Evolutionary conservation across 2,888 invertebrate species (phyloP), one percentile per base, ranked within the genome.

Genomic region (Minunthozetes semirufus): DNA sequence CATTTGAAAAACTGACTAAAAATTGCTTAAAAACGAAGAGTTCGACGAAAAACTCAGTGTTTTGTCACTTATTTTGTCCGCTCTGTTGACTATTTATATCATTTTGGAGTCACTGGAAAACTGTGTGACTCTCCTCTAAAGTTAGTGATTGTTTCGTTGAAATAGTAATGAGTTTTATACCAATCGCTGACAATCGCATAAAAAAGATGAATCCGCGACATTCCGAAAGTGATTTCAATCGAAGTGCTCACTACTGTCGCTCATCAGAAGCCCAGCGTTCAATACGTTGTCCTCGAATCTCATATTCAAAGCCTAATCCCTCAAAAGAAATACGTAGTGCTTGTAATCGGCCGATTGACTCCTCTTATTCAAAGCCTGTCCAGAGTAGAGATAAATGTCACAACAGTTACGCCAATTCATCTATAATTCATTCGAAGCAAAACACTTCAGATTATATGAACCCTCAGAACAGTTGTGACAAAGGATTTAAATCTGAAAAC

Each of bases 401-500:
- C 29, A 63, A 73, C 70, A 11, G n/a, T n/a, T 38, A 72, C 27
- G 25, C 15, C 25, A 38, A 50, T 50, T 46, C 48, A 48, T 42
- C 50, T 13, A 6, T 15, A 70, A 5, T 46, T 70, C n/a, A 48
- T n/a, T 11, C 50, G 25, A 70, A 38, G 9, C 8, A 29, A 70
- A 29, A 38, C 25, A 70, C 15, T 70, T 38, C 38, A 17, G 42
- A 70, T 17, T 68, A n/a, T 38, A 11, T 48, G 38, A 48, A 50
- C 5, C 13, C 38, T 46, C 70, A 27, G 3, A 68, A 27, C 25
- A 63, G 29, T 63, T 6, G 3, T 63, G 63, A 63, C 29, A 63
- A 63, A 63, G 63, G 63, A 63, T 63, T 63, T 25, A 25, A 33
- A 33, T 33, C 70, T 13, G 8, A 17, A 38, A 29, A 50, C 2